Conservation (phyloP, 2,888 invertebrate species). For the Myopa tessellatipennis region DNA sequence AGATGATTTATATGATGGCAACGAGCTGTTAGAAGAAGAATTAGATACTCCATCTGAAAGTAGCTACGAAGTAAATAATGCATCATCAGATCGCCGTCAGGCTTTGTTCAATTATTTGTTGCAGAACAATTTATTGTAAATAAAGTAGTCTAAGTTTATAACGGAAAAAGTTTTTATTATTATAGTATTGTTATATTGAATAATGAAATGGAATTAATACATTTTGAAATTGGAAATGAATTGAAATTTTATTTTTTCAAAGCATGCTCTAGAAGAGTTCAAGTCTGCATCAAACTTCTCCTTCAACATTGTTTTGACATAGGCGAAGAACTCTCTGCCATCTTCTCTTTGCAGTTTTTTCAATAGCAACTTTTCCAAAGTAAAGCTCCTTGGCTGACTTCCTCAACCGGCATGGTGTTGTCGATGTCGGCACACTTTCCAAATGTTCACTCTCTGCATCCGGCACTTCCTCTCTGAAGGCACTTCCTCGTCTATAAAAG, state of each 20-base stretch:
- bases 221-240: slow-evolving; percentile 5
- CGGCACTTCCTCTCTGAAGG: slow-evolving; percentile 6
- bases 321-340: background rate
- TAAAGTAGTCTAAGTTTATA: slow-evolving; percentile 13
- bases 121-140: slow-evolving; percentile 18
- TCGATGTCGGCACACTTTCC: background rate
- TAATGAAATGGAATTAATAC: too few relatives aligned
- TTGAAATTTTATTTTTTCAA: slow-evolving; percentile 9
- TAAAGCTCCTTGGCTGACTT: background rate
- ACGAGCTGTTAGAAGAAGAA: background rate
- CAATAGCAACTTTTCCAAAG: slow-evolving; percentile 3
- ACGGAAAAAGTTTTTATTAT: slow-evolving; percentile 3
- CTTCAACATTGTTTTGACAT: background rate
- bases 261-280: background rate
- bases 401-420: background rate
- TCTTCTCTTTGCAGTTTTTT: slow-evolving; percentile 13
- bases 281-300: slow-evolving; percentile 2
- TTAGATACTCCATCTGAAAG: background rate
- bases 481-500: slow-evolving; percentile 11
- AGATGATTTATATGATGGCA: slow-evolving; percentile 31
- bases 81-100: slow-evolving; percentile 13
- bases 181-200: background rate
- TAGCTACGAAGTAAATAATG: background rate
- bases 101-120: slow-evolving; percentile 21
- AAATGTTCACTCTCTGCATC: background rate